These are phyloP conservation scores for Distichodus sexfasciatus DNA, from an alignment of 2,797 vertebrate genomes.

Conservation along the genomic window DNA sequence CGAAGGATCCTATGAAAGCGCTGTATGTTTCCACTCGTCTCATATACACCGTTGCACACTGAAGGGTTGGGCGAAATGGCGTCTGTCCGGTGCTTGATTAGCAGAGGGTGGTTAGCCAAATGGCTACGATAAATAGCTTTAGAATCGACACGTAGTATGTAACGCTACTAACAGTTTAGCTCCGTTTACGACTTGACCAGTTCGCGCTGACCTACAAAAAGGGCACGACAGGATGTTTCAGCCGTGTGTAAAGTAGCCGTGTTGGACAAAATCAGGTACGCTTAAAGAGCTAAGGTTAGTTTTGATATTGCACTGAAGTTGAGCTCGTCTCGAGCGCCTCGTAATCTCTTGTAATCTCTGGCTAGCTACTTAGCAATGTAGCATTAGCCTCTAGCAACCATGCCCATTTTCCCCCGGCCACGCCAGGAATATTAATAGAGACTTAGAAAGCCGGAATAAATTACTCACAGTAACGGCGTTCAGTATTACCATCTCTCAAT, in stretches of 20 bases:
- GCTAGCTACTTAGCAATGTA: constrained; percentile 22
- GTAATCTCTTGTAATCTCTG: constrained; percentile 66
- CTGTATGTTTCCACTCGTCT: constrained; percentile 41
- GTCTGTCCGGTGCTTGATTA: constrained; percentile 42
- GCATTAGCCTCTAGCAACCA: constrained; percentile 11
- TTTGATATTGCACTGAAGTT: neutral
- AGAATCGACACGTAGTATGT: constrained; percentile 61
- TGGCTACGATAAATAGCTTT: constrained; percentile 40
- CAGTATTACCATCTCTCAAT: no score
- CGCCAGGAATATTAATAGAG: neutral
- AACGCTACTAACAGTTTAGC: neutral
- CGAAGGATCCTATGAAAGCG: no score
- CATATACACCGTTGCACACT: constrained; percentile 34
- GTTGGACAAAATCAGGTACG: constrained; percentile 17
- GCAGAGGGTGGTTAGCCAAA: constrained; percentile 36
- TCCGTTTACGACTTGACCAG: neutral
- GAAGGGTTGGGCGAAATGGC: constrained; percentile 62
- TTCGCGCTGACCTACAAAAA: neutral
- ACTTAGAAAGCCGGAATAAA: neutral
- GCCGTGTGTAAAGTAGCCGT: constrained; percentile 8
- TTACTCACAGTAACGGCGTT: no score
- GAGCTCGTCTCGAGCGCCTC: neutral
- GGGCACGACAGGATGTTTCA: constrained; percentile 24
- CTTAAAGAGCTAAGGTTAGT: constrained; percentile 36
- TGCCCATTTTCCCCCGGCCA: neutral